phyloP scores from a whole-genome alignment of 2,113 vertebrate genomes.

The Nettapus auritus region DNA sequence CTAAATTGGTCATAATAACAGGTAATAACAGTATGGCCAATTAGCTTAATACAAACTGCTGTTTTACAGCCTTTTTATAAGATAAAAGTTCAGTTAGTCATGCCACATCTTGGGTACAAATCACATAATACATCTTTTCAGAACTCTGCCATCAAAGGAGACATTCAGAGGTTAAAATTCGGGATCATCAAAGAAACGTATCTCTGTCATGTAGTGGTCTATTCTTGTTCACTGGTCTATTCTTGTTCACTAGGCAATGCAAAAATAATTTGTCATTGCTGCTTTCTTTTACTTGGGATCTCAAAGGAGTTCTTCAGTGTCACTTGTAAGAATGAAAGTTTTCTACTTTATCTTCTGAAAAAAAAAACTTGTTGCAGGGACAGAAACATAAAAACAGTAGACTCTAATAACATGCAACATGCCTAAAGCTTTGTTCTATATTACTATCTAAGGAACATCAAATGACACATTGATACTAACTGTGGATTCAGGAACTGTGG shows the following conservation, averaged over 20 bases:
- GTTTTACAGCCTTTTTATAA: conserved; percentile 35
- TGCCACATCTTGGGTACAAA: background rate
- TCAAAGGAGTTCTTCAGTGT: background rate
- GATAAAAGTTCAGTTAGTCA: conserved; percentile 30
- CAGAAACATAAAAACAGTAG: background rate
- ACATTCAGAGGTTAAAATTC: background rate
- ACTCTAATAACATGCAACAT: background rate
- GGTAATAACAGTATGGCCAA: conserved; percentile 34
- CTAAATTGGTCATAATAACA: conserved; percentile 45
- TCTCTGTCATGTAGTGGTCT: background rate
- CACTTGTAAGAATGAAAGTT: background rate
- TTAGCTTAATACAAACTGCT: conserved; percentile 42
- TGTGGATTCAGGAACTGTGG: background rate
- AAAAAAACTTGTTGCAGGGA: background rate
- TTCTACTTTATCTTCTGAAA: background rate
- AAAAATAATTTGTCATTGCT: background rate
- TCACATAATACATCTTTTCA: background rate
- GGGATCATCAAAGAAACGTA: background rate
- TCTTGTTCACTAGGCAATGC: background rate
- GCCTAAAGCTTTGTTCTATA: background rate
- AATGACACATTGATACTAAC: background rate
- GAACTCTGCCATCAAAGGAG: conserved; percentile 11
- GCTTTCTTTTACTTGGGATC: background rate
- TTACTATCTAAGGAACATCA: background rate
- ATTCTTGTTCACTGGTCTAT: background rate